Base-by-base conservation (phyloP, 2,888 invertebrate species). In the Drosophila barbarae region DNA sequence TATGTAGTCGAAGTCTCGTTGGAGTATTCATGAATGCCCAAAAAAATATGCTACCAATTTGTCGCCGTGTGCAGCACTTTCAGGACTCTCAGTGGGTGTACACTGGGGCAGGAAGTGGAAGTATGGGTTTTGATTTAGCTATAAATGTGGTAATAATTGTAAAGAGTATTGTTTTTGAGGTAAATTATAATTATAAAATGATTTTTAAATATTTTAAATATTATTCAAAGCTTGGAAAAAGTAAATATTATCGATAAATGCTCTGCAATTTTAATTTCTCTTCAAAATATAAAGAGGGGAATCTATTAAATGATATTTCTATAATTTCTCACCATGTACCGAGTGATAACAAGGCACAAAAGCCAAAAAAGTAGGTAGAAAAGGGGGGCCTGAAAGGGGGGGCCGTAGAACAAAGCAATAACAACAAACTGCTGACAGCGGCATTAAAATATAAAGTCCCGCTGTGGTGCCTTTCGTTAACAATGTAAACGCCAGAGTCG, bases 31-130 rank as follows among this genome's bases (percentile, higher is more conserved):
- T 80, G 83, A 77, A 80, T 82, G 77, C 72, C 74, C 76, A 75
- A 77, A 82, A 82, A 84, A 82, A 82, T 82, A 82, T 82, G 84
- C 82, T 81, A 79, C 76, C 84, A 82, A 82, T 82, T 82, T 82
- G 81, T 82, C 84, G 77, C 82, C 79, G 83, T 83, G 77, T 77
- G 53, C 49, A 58, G 64, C 68, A 39, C 41, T 58, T 42, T 59
- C 66, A 44, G 56, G 32, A 35, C 53, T 13, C 49, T 35, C 13
- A 10, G 13, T 1, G 9, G 21, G 32, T 5, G 9, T 21, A 32
- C 49, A 49, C n/a, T 32, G 49, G 52, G 32, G 3, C 5, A 12
- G 30, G 28, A 28, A 9, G 7, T 13, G 23, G 8, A 23, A 4
- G 0, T 8, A 4, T 10, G 28, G 28, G 28, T 12, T 30, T 12